phyloP scores from a whole-genome alignment of 2,113 vertebrate species.

The Nothoprocta pentlandii region DNA sequence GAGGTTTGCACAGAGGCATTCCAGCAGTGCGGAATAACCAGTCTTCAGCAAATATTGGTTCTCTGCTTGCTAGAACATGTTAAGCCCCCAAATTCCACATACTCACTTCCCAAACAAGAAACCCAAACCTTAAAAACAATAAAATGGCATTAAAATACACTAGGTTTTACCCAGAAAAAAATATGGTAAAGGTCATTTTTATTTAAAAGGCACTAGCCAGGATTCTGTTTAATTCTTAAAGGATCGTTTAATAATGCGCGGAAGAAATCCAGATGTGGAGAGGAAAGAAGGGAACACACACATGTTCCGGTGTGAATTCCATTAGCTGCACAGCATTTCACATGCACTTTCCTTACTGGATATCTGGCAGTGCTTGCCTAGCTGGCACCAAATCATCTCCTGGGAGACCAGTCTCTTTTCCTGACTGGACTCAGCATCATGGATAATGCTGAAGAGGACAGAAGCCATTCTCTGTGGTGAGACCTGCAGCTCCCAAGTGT shows the following conservation, averaged over 20 bases:
- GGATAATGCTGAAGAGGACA: background rate
- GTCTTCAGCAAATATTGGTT: background rate
- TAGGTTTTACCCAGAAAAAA: background rate
- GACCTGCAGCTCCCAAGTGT: background rate
- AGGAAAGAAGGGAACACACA: background rate
- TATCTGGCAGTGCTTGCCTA: background rate
- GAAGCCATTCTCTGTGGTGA: background rate
- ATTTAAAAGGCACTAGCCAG: background rate
- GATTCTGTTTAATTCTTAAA: slow-evolving; percentile 49
- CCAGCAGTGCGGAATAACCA: background rate
- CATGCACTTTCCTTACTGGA: background rate
- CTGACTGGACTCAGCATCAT: background rate
- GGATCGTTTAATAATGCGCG: background rate
- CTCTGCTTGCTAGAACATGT: background rate
- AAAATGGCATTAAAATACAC: background rate
- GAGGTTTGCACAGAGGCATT: background rate
- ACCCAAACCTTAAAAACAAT: background rate
- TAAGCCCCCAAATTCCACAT: background rate
- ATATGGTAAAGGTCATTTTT: background rate
- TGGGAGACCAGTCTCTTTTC: rapidly evolving
- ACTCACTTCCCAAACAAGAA: background rate
- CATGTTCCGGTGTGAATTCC: background rate
- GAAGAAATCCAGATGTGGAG: background rate
- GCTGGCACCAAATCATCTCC: background rate
- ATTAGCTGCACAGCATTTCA: background rate